phyloP scores from a whole-genome alignment of 2,888 invertebrate species.

The Apocheima hispidaria region DNA sequence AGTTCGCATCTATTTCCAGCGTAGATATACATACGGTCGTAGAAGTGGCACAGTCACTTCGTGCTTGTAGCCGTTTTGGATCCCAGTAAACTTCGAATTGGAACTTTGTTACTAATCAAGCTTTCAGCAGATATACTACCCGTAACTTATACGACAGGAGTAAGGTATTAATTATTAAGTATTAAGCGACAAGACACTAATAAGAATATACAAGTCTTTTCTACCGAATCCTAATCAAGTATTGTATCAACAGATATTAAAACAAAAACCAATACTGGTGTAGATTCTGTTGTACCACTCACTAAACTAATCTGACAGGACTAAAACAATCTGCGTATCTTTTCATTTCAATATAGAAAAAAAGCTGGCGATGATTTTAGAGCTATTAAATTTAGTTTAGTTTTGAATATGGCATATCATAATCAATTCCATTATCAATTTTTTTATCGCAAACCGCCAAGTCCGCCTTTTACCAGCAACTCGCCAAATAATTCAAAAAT shows the following conservation, averaged over 20 bases:
- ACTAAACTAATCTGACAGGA: constrained; percentile 1
- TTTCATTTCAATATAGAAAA: too few species aligned
- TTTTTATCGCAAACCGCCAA: too few species aligned
- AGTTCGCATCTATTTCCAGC: too few species aligned
- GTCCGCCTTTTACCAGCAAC: too few species aligned
- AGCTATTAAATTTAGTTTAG: too few species aligned
- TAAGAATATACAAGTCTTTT: background rate
- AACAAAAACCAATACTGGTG: background rate
- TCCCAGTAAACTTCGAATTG: background rate
- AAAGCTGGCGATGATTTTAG: too few species aligned
- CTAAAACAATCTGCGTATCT: too few species aligned
- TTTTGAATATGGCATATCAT: too few species aligned
- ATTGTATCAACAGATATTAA: background rate
- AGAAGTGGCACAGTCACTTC: background rate
- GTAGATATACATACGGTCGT: background rate
- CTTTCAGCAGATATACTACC: background rate
- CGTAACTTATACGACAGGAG: background rate
- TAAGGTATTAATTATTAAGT: too few species aligned
- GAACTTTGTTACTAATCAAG: constrained; percentile 13
- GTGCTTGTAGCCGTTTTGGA: background rate
- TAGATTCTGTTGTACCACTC: background rate
- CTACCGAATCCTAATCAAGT: background rate
- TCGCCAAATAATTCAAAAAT: too few species aligned
- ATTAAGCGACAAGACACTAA: background rate
- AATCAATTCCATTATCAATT: too few species aligned